Evolutionary conservation across 2,797 vertebrate species (phyloP).

Genomic region (Pyrocephalus nanus): DNA sequence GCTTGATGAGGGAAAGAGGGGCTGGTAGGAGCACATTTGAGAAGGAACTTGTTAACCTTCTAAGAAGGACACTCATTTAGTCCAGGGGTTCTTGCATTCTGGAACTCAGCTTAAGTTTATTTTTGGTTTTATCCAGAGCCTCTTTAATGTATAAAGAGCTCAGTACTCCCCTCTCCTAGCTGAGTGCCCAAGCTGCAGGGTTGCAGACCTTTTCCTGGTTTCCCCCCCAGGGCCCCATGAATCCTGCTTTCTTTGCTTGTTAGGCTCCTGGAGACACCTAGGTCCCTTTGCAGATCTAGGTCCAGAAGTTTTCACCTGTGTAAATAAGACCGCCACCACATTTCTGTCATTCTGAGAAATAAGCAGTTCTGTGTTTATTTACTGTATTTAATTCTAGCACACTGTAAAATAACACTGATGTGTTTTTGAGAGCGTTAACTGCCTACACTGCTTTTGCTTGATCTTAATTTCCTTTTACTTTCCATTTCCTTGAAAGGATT

Average conservation of each 20-base stretch:
- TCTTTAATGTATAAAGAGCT: constrained; percentile 28
- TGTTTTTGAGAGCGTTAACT: constrained; percentile 45
- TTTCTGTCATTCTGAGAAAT: constrained; percentile 55
- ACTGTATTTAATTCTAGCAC: constrained; percentile 56
- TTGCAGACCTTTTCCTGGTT: constrained; percentile 47
- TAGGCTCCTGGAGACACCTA: constrained; percentile 44
- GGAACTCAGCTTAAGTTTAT: constrained; percentile 24
- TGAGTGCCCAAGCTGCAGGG: neutral
- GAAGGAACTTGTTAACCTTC: neutral
- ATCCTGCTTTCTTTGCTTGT: constrained; percentile 46
- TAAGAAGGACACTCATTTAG: neutral
- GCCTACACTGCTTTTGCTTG: neutral
- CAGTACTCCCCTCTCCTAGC: constrained; percentile 3
- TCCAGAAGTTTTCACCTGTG: constrained; percentile 58
- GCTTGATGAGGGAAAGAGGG: neutral
- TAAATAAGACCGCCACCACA: constrained; percentile 56
- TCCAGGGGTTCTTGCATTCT: neutral
- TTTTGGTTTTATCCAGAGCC: constrained; percentile 30
- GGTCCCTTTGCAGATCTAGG: constrained; percentile 37
- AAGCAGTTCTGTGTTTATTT: constrained; percentile 58
- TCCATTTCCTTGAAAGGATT: constrained; percentile 1
- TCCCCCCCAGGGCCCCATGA: constrained; percentile 15
- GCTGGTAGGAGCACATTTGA: neutral
- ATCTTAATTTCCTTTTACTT: constrained; percentile 47
- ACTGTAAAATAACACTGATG: constrained; percentile 46